A percentile compares a stretch with the other conserved stretches of the same genome.
Evolutionary conservation across 2,888 invertebrate genomes (phyloP).

Genomic region (Rapana venosa): DNA sequence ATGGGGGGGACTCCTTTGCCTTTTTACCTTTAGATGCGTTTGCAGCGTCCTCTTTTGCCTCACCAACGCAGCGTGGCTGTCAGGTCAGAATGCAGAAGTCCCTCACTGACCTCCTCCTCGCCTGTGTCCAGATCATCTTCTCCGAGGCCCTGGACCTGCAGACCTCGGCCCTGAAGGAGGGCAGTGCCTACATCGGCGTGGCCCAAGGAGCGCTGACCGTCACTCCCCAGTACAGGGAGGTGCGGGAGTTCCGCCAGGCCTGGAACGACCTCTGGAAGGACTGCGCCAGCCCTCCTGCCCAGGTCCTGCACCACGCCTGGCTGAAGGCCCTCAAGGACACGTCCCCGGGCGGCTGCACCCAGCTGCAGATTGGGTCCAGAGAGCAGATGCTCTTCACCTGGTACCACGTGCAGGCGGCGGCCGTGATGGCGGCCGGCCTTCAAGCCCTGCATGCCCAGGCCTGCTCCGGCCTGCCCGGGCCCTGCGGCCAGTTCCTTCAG

Average conservation of each 20-base stretch:
- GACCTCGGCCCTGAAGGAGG: neutral
- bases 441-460: neutral
- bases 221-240: constrained; percentile 8
- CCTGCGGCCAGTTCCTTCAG: neutral
- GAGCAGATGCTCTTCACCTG: constrained; percentile 17
- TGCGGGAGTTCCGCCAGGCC: constrained; percentile 12
- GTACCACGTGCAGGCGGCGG: constrained; percentile 31
- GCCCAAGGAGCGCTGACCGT: constrained; percentile 11
- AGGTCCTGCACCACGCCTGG: neutral
- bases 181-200: neutral
- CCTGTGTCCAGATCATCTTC: constrained; percentile 6
- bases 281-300: neutral
- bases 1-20: too few species aligned
- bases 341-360: neutral
- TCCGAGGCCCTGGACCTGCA: constrained; percentile 14
- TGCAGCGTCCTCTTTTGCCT: too few species aligned
- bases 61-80: too few species aligned
- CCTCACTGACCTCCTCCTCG: neutral
- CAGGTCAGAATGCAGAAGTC: too few species aligned
- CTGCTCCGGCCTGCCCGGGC: neutral
- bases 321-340: neutral
- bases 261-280: constrained; percentile 16
- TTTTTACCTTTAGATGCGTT: too few species aligned
- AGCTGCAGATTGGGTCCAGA: neutral
- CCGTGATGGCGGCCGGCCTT: neutral